A percentile compares a stretch with the other conserved stretches of the same genome.
These are phyloP conservation scores for Styela plicata DNA, from an alignment of 23 tunicate species.

Conservation along the genomic window DNA sequence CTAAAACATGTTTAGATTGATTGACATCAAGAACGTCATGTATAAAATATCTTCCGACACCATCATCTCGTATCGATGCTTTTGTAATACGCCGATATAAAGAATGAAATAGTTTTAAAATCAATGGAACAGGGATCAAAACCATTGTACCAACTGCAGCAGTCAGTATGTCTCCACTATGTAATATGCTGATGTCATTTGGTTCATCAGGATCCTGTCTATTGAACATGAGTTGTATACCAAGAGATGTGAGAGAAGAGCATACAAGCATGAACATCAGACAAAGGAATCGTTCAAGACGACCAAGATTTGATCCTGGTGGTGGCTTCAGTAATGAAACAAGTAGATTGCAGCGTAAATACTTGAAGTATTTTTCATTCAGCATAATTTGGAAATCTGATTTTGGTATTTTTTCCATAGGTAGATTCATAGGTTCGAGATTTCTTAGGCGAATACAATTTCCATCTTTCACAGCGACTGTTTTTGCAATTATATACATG, in stretches of 20 bases:
- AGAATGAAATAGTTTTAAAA: too few relatives aligned
- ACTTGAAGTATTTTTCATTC: too few relatives aligned
- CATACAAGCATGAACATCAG: not conserved
- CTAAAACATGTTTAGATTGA: not conserved
- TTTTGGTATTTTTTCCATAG: not conserved
- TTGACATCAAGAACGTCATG: not conserved
- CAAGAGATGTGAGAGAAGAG: not conserved
- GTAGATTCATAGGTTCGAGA: not conserved
- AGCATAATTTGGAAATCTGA: not conserved
- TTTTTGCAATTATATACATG: not conserved
- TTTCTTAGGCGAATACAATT: not conserved
- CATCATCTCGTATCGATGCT: not conserved
- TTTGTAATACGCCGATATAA: not conserved
- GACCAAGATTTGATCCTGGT: too few relatives aligned
- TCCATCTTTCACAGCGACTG: not conserved
- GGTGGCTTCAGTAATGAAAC: conserved; percentile 3
- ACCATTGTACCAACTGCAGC: not conserved
- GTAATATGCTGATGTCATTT: not conserved
- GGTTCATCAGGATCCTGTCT: not conserved
- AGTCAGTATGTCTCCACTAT: not conserved
- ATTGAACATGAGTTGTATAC: not conserved
- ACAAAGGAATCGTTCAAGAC: conserved; percentile 21
- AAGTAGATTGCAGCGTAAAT: not conserved
- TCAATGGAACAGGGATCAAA: not conserved
- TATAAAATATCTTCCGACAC: not conserved